Base-by-base conservation (phyloP, 1,140 invertebrate species). In the Hypothenemus hampei region DNA sequence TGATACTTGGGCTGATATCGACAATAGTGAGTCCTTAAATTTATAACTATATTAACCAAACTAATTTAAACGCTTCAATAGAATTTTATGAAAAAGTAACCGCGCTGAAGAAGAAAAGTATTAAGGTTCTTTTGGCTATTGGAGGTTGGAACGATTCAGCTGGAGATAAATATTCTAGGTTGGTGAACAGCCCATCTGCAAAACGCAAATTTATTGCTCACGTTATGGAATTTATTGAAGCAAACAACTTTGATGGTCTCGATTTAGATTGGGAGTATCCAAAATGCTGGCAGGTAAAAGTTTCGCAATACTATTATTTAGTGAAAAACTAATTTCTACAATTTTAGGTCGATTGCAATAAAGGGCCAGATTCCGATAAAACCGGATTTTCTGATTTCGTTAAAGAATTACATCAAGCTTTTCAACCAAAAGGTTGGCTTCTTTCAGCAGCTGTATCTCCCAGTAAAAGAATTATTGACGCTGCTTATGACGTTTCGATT, bases 191-290 rank as follows among this genome's bases (percentile, higher is more conserved):
- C 62, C 70, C 75, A 3, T 65, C 77, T 0, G 72, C 75, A 11
- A 75, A 84, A 57, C 69, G 69, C 33, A 74, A 71, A 23, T 87
- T 87, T 62, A 75, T 84, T 21, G 65, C 75, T 2, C 78, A 84
- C 39, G 78, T 78, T 2, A 62, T 84, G 3, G 73, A 79, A 48
- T 83, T 85, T 58, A 69, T 87, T 26, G 71, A 79, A 56, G 77
- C 80, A 59, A 78, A 84, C 66, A 77, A 78, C 41, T 85, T 86
- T 64, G 83, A 85, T 58, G 84, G 84, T 22, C 69, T 87, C 3
- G 84, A 87, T 68, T 64, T 86, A 15, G 84, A 85, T 61, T 87
- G 84, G 84, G 84, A 86, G 66, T 87, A 87, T 71, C 85, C 85
- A 1, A 80, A 78, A 61, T 85, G 84, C 60, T 84, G 80, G 77